Percentiles rank a stretch among this genome's conserved stretches.
phyloP scores from a whole-genome alignment of 1,140 invertebrate species.

The Dufourea novaeangliae region DNA sequence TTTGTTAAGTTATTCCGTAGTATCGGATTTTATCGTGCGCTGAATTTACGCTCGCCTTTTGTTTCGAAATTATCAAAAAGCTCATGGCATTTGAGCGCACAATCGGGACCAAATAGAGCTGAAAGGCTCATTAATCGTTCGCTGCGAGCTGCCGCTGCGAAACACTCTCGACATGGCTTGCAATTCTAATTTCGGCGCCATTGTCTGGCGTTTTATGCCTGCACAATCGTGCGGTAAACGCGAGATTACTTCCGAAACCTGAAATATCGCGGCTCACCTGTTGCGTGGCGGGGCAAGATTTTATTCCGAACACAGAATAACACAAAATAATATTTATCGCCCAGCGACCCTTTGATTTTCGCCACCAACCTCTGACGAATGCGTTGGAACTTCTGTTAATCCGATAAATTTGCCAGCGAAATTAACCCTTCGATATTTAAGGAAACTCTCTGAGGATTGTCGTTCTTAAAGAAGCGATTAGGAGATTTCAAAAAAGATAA shows the following conservation, averaged over 20 bases:
- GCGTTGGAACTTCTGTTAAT: background rate
- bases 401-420: background rate
- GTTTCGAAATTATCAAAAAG: background rate
- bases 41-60: background rate
- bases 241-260: conserved; percentile 50
- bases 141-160: background rate
- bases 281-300: conserved; percentile 38
- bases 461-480: no score
- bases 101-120: background rate
- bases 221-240: conserved; percentile 38
- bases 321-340: no score
- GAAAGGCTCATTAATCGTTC: conserved; percentile 26
- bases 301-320: conserved; percentile 35
- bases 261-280: conserved; percentile 53
- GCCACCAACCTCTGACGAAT: background rate
- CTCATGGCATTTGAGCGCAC: no score
- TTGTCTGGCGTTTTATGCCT: conserved; percentile 39
- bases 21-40: background rate
- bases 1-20: background rate
- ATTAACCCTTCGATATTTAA: background rate
- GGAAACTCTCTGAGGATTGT: background rate
- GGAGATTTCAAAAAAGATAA: no score
- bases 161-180: conserved; percentile 10
- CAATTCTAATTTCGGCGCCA: conserved; percentile 39
- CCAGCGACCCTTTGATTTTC: conserved; percentile 30